These are phyloP conservation scores for Criorhina ranunculi DNA, from an alignment of 2,888 invertebrate species.

Conservation along the genomic window DNA sequence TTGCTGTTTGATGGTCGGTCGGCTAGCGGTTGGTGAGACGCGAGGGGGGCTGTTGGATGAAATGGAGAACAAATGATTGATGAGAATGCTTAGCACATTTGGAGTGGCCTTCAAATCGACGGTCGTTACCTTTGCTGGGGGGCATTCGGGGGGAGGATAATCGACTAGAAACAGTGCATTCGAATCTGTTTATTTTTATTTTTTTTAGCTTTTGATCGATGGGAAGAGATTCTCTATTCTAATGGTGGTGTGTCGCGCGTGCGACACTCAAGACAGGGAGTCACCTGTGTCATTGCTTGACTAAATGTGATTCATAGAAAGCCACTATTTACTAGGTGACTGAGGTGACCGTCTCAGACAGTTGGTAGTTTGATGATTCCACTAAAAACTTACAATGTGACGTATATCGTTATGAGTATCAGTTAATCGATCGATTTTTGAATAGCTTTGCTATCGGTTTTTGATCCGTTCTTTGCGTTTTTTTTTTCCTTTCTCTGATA, in stretches of 20 bases:
- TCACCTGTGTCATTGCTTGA: slow-evolving; percentile 34
- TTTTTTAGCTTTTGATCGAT: slow-evolving; percentile 32
- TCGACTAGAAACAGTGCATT: slow-evolving; percentile 66
- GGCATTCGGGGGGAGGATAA: neutral
- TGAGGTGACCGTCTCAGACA: neutral
- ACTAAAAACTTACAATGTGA: neutral
- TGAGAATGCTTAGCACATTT: slow-evolving; percentile 71
- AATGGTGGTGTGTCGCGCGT: slow-evolving; percentile 40
- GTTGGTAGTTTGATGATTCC: neutral
- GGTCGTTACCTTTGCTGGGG: slow-evolving; percentile 52
- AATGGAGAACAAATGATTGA: slow-evolving; percentile 69
- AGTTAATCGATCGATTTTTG: slow-evolving; percentile 45
- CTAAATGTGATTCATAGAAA: too few relatives aligned
- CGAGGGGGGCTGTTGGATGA: slow-evolving; percentile 29
- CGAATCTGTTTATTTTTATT: slow-evolving; percentile 18
- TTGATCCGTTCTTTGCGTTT: slow-evolving; percentile 29
- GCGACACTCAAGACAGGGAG: slow-evolving; percentile 32
- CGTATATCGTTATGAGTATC: slow-evolving; percentile 2
- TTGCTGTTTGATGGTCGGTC: slow-evolving; percentile 12
- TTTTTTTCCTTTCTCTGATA: slow-evolving; percentile 15
- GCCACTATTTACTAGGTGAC: too few relatives aligned
- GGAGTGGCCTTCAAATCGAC: slow-evolving; percentile 70
- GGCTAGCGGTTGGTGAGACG: neutral
- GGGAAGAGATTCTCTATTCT: slow-evolving; percentile 36
- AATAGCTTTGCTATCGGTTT: slow-evolving; percentile 40